Base-by-base conservation (phyloP, 2,888 invertebrate species). In the Volucella inflata region DNA sequence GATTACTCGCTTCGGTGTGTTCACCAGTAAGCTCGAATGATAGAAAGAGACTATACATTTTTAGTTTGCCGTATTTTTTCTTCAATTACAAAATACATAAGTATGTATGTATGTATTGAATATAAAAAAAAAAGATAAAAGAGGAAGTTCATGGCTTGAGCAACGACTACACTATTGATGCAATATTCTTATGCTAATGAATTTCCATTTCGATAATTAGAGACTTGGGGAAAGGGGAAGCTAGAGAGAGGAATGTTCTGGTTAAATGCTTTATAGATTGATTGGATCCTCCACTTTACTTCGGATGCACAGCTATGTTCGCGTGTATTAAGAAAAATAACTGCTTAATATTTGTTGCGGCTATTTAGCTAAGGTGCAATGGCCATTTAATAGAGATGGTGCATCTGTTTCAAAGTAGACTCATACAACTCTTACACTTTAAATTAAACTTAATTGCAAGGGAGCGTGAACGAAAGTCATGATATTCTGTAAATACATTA, bases 331-430 rank as follows among this genome's bases (percentile, higher is more conserved):
- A 6, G 16, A 42, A 59, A 40, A 65, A 57, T 17, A 59, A 57
- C 42, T 44, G 42, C 50, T 44, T 30, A 30, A 30, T 30, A 30
- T 59, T 21, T 40, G 40, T 48, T 50, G 75, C 14, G 30, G 42
- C 50, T 65, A n/a, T 42, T 57, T 55, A 57, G 40, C 10, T 57
- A 30, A 50, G 74, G 67, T 76, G 75, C 65, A 75, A 48, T 65
- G 75, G 50, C 75, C 57, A 76, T 50, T 10, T 57, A 42, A 75
- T 59, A 76, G 59, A 36, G 42, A 3, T 57, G 57, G 48, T 40
- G 65, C 48, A 74, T 55, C 64, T 30, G 30, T 17, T 57, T 55
- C n/a, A 38, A 12, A 48, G 46, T 30, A 64, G 55, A 0, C 30
- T 6, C 0, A 6, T 30, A 30, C 4, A 30, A 30, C 4, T n/a